These are phyloP conservation scores for Euplagia quadripunctaria DNA, from an alignment of 2,888 invertebrate species.

Conservation along the genomic window DNA sequence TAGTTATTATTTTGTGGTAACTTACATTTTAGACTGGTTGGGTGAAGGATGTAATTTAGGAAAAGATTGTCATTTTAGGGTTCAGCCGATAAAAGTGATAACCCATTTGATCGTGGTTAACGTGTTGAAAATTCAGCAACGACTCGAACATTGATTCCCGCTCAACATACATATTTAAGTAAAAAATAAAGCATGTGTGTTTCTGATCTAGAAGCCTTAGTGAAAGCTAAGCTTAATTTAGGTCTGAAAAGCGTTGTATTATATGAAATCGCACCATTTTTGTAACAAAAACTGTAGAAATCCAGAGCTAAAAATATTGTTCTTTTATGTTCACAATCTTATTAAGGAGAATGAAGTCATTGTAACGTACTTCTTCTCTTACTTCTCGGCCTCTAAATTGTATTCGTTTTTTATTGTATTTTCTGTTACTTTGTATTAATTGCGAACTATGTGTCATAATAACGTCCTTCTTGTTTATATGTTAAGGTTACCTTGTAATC, in stretches of 20 bases:
- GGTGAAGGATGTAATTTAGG: neutral
- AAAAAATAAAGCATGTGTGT: neutral
- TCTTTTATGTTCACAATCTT: neutral
- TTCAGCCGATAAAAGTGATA: neutral
- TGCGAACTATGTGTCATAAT: neutral
- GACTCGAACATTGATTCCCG: neutral
- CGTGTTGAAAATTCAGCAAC: neutral
- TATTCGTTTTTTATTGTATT: neutral
- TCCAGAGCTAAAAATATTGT: neutral
- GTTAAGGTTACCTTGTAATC: conserved; percentile 16
- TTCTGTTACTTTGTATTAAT: neutral
- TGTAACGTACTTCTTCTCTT: too few relatives aligned
- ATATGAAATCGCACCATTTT: neutral
- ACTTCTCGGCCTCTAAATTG: neutral
- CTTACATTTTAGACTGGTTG: neutral
- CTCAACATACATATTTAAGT: neutral
- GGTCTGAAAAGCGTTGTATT: neutral
- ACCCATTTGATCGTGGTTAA: neutral
- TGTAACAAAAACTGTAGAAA: neutral
- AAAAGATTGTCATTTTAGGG: neutral
- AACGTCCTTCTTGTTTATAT: conserved; percentile 16
- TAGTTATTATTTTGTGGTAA: conserved; percentile 16
- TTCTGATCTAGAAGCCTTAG: too few relatives aligned
- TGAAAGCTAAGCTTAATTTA: neutral
- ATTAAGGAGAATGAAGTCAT: neutral